phyloP scores from a whole-genome alignment of 2,113 vertebrate genomes.

The Zingel zingel region DNA sequence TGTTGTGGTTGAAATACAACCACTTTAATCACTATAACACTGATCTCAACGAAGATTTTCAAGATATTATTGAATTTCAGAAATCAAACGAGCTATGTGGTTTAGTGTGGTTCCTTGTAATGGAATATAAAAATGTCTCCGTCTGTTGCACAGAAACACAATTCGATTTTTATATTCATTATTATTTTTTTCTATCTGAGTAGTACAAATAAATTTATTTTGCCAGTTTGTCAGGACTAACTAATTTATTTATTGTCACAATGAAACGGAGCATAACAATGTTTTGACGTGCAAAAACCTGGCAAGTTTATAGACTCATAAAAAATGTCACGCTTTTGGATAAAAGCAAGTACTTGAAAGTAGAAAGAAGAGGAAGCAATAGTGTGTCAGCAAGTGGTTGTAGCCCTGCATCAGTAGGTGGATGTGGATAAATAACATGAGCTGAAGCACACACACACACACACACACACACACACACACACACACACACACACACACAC shows the following conservation, averaged over 20 bases:
- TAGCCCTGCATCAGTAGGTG: conserved; percentile 57
- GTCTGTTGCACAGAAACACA: conserved; percentile 8
- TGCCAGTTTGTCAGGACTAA: conserved; percentile 6
- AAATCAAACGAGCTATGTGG: conserved; percentile 24
- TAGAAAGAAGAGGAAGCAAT: conserved; percentile 62
- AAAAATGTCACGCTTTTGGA: conserved; percentile 42
- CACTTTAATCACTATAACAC: conserved; percentile 10
- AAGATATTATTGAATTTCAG: conserved; percentile 39
- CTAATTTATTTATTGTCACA: conserved; percentile 26
- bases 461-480: conserved; percentile 23
- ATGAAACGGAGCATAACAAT: conserved; percentile 3
- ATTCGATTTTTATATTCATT: conserved; percentile 5
- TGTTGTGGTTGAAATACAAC: conserved; percentile 17
- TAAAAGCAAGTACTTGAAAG: conserved; percentile 67
- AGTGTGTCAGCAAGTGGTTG: conserved; percentile 61
- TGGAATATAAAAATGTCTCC: conserved; percentile 12
- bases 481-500: conserved; percentile 44
- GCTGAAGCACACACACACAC: conserved; percentile 26
- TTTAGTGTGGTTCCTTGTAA: neutral
- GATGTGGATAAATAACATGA: conserved; percentile 71
- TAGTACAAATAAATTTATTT: neutral
- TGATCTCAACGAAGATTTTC: conserved; percentile 34
- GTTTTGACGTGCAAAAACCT: conserved; percentile 16
- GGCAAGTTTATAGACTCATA: conserved; percentile 31
- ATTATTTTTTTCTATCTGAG: conserved; percentile 8